These are phyloP conservation scores for Steinernema hermaphroditum DNA, from an alignment of 2,888 invertebrate genomes.

Conservation along the genomic window DNA sequence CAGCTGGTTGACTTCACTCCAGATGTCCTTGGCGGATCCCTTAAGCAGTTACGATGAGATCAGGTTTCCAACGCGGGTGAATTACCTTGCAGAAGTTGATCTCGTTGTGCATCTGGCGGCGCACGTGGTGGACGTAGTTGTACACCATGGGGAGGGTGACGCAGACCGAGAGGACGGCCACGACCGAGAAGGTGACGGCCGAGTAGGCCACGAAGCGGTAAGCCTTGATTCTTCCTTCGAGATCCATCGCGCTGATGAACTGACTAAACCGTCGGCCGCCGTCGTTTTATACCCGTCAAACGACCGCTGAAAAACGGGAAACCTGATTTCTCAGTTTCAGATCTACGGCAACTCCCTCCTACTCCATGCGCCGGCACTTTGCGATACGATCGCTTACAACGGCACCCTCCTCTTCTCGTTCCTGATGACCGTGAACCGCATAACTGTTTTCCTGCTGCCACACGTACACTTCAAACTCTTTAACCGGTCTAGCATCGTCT, in stretches of 20 bases:
- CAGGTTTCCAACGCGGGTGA: not conserved
- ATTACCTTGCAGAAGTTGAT: conserved; percentile 52
- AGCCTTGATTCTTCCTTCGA: conserved; percentile 48
- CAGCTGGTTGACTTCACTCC: conserved; percentile 55
- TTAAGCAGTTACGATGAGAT: conserved; percentile 35
- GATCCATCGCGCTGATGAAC: conserved; percentile 27
- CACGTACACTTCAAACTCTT: conserved; percentile 34
- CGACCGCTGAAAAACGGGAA: conserved; percentile 4
- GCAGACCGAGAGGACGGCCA: conserved; percentile 56
- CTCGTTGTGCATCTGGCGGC: conserved; percentile 49
- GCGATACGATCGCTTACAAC: conserved; percentile 42
- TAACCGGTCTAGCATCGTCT: conserved; percentile 19
- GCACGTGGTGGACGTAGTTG: conserved; percentile 56
- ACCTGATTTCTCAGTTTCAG: conserved; percentile 34
- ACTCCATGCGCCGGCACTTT: conserved; percentile 34
- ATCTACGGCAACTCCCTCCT: conserved; percentile 38
- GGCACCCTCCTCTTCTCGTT: conserved; percentile 38
- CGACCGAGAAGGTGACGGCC: conserved; percentile 59
- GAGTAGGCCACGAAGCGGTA: conserved; percentile 65
- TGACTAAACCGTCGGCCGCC: conserved; percentile 1
- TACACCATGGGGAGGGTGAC: conserved; percentile 58
- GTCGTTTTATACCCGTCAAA: not conserved
- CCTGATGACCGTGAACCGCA: conserved; percentile 39
- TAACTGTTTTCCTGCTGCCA: conserved; percentile 39
- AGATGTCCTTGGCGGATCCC: conserved; percentile 58